Percentiles rank a stretch among this genome's conserved stretches.
Evolutionary conservation across 1,140 invertebrate genomes (phyloP).

Genomic region (Chelonus insularis): DNA sequence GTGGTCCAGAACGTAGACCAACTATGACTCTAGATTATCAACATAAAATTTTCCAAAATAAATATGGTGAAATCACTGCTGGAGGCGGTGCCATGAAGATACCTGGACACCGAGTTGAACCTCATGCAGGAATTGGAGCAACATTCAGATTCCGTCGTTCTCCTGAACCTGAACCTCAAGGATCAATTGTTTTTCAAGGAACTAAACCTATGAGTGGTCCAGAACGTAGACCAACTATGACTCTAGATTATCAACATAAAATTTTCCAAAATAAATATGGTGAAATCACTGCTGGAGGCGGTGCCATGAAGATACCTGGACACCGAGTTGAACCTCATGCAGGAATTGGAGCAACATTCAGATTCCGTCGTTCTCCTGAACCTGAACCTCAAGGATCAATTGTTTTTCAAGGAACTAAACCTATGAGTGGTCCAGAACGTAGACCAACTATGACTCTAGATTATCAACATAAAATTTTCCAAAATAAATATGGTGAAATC

Average conservation of each 20-base stretch:
- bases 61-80: slow-evolving; percentile 37
- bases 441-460: slow-evolving; percentile 34
- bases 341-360: slow-evolving; percentile 35
- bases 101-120: slow-evolving; percentile 36
- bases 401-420: slow-evolving; percentile 30
- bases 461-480: slow-evolving; percentile 39
- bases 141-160: slow-evolving; percentile 22
- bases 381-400: slow-evolving; percentile 24
- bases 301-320: slow-evolving; percentile 35
- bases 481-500: slow-evolving; percentile 37
- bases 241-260: slow-evolving; percentile 39
- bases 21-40: slow-evolving; percentile 36
- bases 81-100: slow-evolving; percentile 35
- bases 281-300: slow-evolving; percentile 35
- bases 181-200: slow-evolving; percentile 26
- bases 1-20: slow-evolving; percentile 36
- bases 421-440: slow-evolving; percentile 37
- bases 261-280: slow-evolving; percentile 38
- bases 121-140: slow-evolving; percentile 37
- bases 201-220: slow-evolving; percentile 36
- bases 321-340: slow-evolving; percentile 36
- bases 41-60: slow-evolving; percentile 37
- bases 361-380: slow-evolving; percentile 31
- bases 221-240: slow-evolving; percentile 36
- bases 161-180: slow-evolving; percentile 23